Evolutionary conservation across 2,888 invertebrate species (phyloP).

Genomic region (Pollenia angustigena): DNA sequence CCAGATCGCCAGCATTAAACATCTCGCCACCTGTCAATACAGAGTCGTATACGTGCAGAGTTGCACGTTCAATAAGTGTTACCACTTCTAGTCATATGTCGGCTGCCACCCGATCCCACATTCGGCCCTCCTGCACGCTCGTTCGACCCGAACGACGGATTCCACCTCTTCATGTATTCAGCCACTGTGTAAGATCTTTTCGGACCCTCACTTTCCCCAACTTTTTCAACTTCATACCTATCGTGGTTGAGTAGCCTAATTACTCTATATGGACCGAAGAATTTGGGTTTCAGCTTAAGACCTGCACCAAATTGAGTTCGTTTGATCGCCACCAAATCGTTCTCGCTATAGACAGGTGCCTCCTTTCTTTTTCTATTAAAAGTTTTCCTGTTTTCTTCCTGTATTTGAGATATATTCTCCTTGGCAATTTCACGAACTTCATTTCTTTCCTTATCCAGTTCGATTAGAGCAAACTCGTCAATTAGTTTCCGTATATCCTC

Average conservation of each 20-base stretch:
- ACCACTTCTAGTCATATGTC: too few relatives aligned
- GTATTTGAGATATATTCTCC: not conserved
- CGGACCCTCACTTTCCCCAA: not conserved
- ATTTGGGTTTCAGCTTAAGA: too few relatives aligned
- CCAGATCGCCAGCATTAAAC: too few relatives aligned
- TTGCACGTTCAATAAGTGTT: too few relatives aligned
- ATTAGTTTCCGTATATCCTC: too few relatives aligned
- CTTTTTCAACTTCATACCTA: conserved; percentile 2
- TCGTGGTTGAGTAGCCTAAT: not conserved
- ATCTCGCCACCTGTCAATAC: too few relatives aligned
- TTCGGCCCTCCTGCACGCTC: conserved; percentile 9
- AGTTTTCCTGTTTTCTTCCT: not conserved
- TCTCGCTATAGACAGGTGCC: not conserved
- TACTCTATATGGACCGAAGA: too few relatives aligned
- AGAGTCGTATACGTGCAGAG: too few relatives aligned
- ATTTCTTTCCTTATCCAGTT: not conserved
- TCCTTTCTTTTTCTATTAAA: not conserved
- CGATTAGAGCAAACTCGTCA: not conserved
- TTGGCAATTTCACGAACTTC: not conserved
- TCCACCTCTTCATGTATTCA: conserved; percentile 5
- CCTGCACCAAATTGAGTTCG: not conserved
- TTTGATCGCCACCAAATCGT: not conserved
- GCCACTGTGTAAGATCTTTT: not conserved
- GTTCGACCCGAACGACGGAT: too few relatives aligned
- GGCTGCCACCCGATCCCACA: not conserved